Base-by-base conservation (phyloP, 2,888 invertebrate genomes). In the Conchocele bisecta region DNA sequence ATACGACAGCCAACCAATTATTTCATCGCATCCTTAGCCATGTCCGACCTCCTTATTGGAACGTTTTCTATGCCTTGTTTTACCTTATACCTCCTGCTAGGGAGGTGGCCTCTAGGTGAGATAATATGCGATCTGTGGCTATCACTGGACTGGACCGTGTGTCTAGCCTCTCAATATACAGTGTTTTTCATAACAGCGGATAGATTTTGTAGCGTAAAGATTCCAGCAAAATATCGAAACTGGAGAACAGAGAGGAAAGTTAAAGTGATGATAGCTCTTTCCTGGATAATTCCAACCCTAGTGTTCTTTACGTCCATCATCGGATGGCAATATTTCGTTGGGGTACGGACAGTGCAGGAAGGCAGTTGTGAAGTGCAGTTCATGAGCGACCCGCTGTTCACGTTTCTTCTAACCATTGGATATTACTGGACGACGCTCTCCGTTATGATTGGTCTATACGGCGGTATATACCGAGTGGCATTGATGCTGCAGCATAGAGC, bases 51-150 rank as follows among this genome's bases (percentile, higher is more conserved):
- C 93, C 93, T 99, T 73, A 99, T 99, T 91, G 99, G 99, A 87
- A 96, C 98, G 54, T 95, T 99, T 71, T 99, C 99, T 29, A 97
- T 99, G 95, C 99, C 99, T 60, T 98, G 99, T 92, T 99, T 97
- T 92, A 98, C 98, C 28, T 96, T 98, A 80, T 99, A 99, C 93
- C 96, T 99, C 60, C 93, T 99, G 81, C 96, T 96, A 93, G 98
- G 97, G 59, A 96, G 96, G 90, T 99, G 99, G 99, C 96, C 98
- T 89, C 93, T 99, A 77, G 99, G 99, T 15, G 96, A 97, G 28
- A 93, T 99, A 69, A 93, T 98, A 7, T 99, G 99, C 91, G 99
- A 99, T 92, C 93, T 99, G 60, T 99, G 99, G 99, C 94, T 99
- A 7, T 98, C 98, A 0, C 96, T 98, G 56, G 99, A 99, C 92